These are phyloP conservation scores for Ascaphus truei DNA, from an alignment of 2,113 vertebrate species.

Conservation along the genomic window DNA sequence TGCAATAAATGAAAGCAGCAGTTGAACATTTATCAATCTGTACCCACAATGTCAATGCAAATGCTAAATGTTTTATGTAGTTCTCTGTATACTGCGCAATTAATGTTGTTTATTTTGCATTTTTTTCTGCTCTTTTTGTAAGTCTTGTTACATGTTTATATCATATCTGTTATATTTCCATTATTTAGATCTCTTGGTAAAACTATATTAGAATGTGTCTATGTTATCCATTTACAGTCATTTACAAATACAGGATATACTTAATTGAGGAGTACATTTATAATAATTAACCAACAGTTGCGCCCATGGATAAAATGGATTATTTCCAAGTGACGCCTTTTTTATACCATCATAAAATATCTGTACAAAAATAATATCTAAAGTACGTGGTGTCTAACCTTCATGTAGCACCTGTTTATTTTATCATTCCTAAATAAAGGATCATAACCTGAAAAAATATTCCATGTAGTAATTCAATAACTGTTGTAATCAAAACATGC, in stretches of 20 bases:
- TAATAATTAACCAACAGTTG: no score
- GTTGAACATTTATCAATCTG: slow-evolving; percentile 32
- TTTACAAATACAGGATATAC: not conserved
- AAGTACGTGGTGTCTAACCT: not conserved
- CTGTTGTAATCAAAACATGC: slow-evolving; percentile 2
- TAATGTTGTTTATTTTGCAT: not conserved
- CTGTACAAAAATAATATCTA: not conserved
- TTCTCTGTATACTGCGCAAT: not conserved
- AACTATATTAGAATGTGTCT: no score
- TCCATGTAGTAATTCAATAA: slow-evolving; percentile 21
- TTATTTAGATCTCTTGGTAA: not conserved
- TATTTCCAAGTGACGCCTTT: not conserved
- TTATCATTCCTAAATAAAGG: not conserved
- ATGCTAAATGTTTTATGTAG: not conserved
- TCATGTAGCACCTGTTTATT: not conserved
- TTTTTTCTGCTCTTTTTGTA: no score
- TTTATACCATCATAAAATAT: not conserved
- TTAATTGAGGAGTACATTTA: no score
- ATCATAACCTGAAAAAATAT: slow-evolving; percentile 3
- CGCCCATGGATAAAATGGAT: no score
- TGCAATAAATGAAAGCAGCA: slow-evolving; percentile 39
- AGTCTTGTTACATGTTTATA: not conserved
- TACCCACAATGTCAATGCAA: slow-evolving; percentile 5
- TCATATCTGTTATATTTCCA: not conserved
- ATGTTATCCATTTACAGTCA: not conserved